Base-by-base conservation (phyloP, 2,797 vertebrate species). In the Gallirallus australis region DNA sequence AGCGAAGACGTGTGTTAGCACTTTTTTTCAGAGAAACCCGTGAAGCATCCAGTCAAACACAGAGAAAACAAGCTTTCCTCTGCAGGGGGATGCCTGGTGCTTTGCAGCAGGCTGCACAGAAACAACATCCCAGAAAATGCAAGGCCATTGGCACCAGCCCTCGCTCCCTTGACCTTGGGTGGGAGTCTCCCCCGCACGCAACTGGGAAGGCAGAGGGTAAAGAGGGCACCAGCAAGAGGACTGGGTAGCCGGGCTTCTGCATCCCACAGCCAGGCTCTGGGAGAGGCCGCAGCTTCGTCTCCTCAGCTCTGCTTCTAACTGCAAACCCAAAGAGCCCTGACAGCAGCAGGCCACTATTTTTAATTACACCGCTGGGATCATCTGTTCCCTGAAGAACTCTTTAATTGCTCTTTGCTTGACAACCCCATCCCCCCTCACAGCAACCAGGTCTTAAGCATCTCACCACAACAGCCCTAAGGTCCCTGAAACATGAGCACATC, bases 301-400 rank as follows among this genome's bases (percentile, higher is more conserved):
- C 65, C 78, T 76, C 70, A 3, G 45, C 89, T 85, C 79, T 21
- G 47, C 56, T 82, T 65, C 33, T n/a, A 47, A 71, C 84, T 95
- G 85, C 84, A 84, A 93, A 91, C 50, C 82, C 82, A n/a, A 91
- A 63, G 27, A 72, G 75, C 81, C 56, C 85, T 25, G 61, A 33
- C 33, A 66, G 45, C 60, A 71, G 53, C 72, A 90, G 85, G 65
- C 69, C 79, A 71, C 94, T 72, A 35, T 64, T 94, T 95, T 94
- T 95, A 97, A 97, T 97, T 93, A 96, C 39, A 90, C 86, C 83
- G 63, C 85, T 73, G 83, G 82, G 82, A 89, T 94, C 65, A 33
- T 82, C 93, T 71, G 23, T 30, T 95, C 89, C 89, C 80, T 59
- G 42, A 92, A 96, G 86, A 96, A 89, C 42, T 88, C 89, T 94